Evolutionary conservation across 1,140 invertebrate genomes (phyloP), one percentile per base, ranked within the genome.

Genomic region (Bursaphelenchus mucronatus): DNA sequence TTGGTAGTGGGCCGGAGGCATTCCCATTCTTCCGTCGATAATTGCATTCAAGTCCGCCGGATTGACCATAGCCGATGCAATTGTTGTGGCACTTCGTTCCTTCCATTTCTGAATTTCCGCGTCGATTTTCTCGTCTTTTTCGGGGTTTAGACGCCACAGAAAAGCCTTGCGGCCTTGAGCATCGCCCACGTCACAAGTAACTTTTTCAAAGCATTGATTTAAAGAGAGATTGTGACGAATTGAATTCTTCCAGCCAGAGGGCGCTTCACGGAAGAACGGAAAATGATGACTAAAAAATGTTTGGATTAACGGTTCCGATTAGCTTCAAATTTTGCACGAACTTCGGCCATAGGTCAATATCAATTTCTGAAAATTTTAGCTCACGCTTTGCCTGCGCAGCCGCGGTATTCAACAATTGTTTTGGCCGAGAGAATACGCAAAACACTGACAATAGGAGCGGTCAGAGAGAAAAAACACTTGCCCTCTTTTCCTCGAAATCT

Each of bases 211-310:
- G 70, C 85, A 86, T 74, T 86, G 86, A 66, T 85, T 85, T 40
- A 86, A 75, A 3, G 84, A 85, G 17, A 86, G 75, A 75, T 86
- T 86, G 67, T 86, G 85, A 15, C 85, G 80, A 4, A 86, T 84
- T 8, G 85, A 86, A 69, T 86, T 86, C 68, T 86, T 86, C 85
- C 85, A 86, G 11, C 86, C 86, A 63, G 84, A 85, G 64, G 69
- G 86, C 55, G 85, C 84, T 11, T 43, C 63, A 59, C 83, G 83
- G 69, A 86, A 86, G 75, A 85, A 86, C 10, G 86, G 86, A 74
- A 86, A 86, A 41, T 84, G 74, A 56, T 84, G 82, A 30, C 69
- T 71, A 30, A 30, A 30, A 30, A 30, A 30, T 30, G 1, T 1
- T 30, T 30, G 30, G 1, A 30, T 30, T 30, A 30, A 5, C 30